Evolutionary conservation across 2,113 vertebrate species (phyloP), one percentile per base, ranked within the genome.

Genomic region (Ceyx margarethae): DNA sequence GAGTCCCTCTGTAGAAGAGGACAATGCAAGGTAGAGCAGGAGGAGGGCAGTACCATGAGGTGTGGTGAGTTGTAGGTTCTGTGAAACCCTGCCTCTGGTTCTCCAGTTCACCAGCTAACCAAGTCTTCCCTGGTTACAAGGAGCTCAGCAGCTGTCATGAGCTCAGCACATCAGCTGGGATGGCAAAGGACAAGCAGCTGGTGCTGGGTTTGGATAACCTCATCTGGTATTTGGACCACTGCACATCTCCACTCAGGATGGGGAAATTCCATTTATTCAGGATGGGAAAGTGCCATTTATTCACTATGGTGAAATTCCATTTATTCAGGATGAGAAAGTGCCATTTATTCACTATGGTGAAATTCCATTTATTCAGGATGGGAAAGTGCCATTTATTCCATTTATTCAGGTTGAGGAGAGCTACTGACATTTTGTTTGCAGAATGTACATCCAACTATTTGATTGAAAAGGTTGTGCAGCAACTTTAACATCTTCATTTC

Each of bases 191-290:
- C 10, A 15, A 40, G 53, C 6, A 7, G 0, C 6, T 1, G 31
- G 33, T 37, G 19, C 72, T 85, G 82, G 29, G 5, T 60, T 65
- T 76, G 81, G 28, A 5, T 42, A 66, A 2, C 56, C 33, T 73
- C 46, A 31, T 26, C 0, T 4, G 31, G 12, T 13, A 4, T 0
- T 1, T 28, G 43, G 25, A 23, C 56, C 40, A 51, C 51, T 6
- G 22, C 64, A 18, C 35, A 26, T 51, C 62, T 79, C 37, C 17
- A 4, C 33, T 65, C 0, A 0, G 26, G 13, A 2, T 72, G 50
- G 10, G 45, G 40, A 37, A 58, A 33, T 45, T 21, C 15, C 75
- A 0, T 17, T 68, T 25, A n/a, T 37, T 65, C 0, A 0, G 26
- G 13, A 2, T 72, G 50, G 10, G 40, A 33, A 37, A 54, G 31